A percentile compares a stretch with the other conserved stretches of the same genome.
These are phyloP conservation scores for Drosophila hamatofila DNA, from an alignment of 2,888 invertebrate species.

Conservation along the genomic window DNA sequence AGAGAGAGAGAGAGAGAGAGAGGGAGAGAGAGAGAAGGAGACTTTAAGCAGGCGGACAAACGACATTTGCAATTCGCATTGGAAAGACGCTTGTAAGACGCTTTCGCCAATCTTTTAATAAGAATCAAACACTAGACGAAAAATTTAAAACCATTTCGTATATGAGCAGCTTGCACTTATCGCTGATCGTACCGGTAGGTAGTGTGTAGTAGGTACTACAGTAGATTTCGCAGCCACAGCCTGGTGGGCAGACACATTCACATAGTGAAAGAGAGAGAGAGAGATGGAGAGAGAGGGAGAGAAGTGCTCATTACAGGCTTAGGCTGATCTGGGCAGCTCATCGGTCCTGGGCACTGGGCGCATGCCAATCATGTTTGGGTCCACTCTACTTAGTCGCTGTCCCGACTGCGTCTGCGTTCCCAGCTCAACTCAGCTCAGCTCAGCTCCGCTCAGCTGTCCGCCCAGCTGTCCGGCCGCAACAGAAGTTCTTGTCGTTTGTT, in stretches of 20 bases:
- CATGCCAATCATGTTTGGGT: constrained; percentile 67
- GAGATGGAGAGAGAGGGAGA: constrained; percentile 5
- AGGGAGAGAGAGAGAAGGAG: neutral
- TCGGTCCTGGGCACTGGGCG: constrained; percentile 27
- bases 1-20: neutral
- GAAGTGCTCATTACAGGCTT: constrained; percentile 61
- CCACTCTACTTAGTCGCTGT: constrained; percentile 53
- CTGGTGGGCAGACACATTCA: constrained; percentile 33
- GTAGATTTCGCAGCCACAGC: constrained; percentile 14
- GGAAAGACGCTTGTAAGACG: constrained; percentile 69
- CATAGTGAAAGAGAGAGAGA: neutral
- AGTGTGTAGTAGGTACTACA: constrained; percentile 41
- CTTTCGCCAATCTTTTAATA: constrained; percentile 81
- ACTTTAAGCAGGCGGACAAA: constrained; percentile 30
- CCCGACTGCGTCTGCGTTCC: constrained; percentile 31
- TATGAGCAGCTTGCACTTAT: constrained; percentile 75
- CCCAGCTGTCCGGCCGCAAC: constrained; percentile 58
- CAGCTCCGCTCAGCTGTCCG: constrained; percentile 20
- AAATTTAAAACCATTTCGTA: constrained; percentile 81
- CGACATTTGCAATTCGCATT: constrained; percentile 74
- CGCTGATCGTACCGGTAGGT: constrained; percentile 79
- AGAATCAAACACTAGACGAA: constrained; percentile 81
- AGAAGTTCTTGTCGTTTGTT: constrained; percentile 78
- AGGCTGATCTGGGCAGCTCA: constrained; percentile 49
- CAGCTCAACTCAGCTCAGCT: constrained; percentile 4